Evolutionary conservation across 2,113 vertebrate species (phyloP).

Genomic region (Bos javanicus): DNA sequence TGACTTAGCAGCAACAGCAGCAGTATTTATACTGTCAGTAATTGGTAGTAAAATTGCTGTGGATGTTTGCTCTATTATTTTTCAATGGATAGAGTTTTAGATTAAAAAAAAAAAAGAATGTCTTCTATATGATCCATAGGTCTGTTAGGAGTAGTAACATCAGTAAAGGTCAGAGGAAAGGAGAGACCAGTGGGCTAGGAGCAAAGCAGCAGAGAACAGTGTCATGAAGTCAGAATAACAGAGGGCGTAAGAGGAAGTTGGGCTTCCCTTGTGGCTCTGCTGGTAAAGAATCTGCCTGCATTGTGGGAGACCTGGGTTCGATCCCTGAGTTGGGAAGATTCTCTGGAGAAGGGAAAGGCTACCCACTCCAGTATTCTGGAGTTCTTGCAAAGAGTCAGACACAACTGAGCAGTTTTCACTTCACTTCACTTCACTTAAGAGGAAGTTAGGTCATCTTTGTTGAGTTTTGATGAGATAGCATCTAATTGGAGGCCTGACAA

Average conservation of each 20-base stretch:
- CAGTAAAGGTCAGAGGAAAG: neutral
- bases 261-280: neutral
- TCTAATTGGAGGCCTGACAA: neutral
- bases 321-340: neutral
- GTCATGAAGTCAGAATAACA: neutral
- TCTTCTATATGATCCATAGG: neutral
- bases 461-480: neutral
- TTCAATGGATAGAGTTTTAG: neutral
- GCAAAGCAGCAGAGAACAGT: neutral
- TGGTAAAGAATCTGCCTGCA: neutral
- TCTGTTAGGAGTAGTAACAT: neutral
- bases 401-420: neutral
- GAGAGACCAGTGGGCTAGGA: neutral
- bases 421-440: neutral
- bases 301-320: neutral
- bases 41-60: neutral
- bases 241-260: neutral
- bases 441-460: neutral
- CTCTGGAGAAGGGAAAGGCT: neutral
- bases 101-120: neutral
- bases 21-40: neutral
- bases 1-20: no score
- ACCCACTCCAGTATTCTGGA: neutral
- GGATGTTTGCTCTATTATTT: neutral
- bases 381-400: neutral